A percentile compares a stretch with the other conserved stretches of the same genome.
phyloP scores from a whole-genome alignment of 2,797 vertebrate genomes.

The Enteromius trimaculatus region DNA sequence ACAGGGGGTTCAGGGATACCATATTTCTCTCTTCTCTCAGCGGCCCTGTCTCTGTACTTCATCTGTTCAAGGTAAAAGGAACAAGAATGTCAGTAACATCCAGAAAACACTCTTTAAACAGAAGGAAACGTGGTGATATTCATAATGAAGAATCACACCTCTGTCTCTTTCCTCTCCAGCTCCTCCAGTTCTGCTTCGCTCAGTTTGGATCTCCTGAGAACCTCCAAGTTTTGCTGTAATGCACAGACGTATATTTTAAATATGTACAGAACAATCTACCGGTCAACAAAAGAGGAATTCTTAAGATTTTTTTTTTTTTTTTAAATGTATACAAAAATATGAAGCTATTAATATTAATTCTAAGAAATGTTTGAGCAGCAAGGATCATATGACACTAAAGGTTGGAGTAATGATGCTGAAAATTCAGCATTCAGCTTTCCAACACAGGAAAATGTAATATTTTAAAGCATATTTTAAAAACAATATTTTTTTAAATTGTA shows the following conservation, averaged over 20 bases:
- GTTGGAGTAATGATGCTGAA: not conserved
- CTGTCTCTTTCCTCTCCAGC: slow-evolving; percentile 92
- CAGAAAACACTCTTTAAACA: not conserved
- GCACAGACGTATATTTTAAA: not conserved
- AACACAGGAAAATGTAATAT: not conserved
- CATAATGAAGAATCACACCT: slow-evolving; percentile 76
- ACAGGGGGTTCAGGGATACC: slow-evolving; percentile 96
- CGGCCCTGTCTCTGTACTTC: slow-evolving; percentile 97
- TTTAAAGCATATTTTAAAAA: not conserved
- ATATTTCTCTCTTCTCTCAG: slow-evolving; percentile 95
- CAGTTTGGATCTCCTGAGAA: slow-evolving; percentile 87
- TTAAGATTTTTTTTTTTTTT: not conserved
- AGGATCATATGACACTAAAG: not conserved
- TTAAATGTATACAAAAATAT: not conserved
- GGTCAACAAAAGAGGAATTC: not conserved
- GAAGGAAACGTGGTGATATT: not conserved
- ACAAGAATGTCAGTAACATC: not conserved
- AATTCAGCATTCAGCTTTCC: not conserved
- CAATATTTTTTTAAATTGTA: not conserved
- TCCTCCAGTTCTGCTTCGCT: slow-evolving; percentile 93
- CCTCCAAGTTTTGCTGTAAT: slow-evolving; percentile 95
- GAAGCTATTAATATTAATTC: not conserved
- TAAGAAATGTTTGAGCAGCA: not conserved
- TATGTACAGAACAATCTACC: not conserved
- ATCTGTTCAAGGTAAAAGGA: slow-evolving; percentile 73